phyloP scores from a whole-genome alignment of 2,888 invertebrate species.

The Anagyrus pseudococci region DNA sequence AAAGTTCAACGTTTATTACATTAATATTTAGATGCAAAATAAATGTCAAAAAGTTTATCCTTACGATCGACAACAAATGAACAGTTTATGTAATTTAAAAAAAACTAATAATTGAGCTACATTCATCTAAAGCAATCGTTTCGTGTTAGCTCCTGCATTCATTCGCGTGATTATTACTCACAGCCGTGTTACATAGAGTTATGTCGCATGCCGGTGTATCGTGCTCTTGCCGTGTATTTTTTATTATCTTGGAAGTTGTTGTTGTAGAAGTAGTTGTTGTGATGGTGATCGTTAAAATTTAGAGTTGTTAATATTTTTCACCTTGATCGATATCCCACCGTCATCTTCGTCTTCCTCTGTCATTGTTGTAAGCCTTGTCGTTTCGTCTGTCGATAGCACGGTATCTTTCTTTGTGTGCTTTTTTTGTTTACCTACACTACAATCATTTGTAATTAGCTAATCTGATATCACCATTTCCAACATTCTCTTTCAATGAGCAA shows the following conservation, averaged over 20 bases:
- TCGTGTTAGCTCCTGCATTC: slow-evolving; percentile 42
- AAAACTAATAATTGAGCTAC: slow-evolving; percentile 30
- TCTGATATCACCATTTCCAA: not conserved
- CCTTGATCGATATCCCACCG: slow-evolving; percentile 68
- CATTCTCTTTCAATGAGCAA: slow-evolving; percentile 11
- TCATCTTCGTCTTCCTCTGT: slow-evolving; percentile 83
- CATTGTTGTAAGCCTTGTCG: slow-evolving; percentile 80
- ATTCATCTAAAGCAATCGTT: slow-evolving; percentile 38
- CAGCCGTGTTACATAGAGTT: slow-evolving; percentile 44
- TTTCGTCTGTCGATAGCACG: slow-evolving; percentile 65
- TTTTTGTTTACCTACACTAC: slow-evolving; percentile 70
- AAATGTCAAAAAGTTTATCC: slow-evolving; percentile 9
- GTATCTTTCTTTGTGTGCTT: slow-evolving; percentile 75
- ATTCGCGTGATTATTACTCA: slow-evolving; percentile 50
- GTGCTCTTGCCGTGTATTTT: slow-evolving; percentile 55
- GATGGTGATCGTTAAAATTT: slow-evolving; percentile 53
- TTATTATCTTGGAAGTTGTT: slow-evolving; percentile 41
- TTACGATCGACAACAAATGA: slow-evolving; percentile 7
- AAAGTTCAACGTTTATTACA: slow-evolving; percentile 4
- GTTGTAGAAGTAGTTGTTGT: slow-evolving; percentile 33
- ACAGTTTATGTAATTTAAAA: slow-evolving; percentile 10
- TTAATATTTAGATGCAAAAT: slow-evolving; percentile 13
- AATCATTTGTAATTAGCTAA: slow-evolving; percentile 27
- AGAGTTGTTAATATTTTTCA: slow-evolving; percentile 54
- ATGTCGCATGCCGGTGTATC: slow-evolving; percentile 55